Evolutionary conservation across 1,140 invertebrate species (phyloP), one percentile per base, ranked within the genome.

Genomic region (Dreissena rostriformis): DNA sequence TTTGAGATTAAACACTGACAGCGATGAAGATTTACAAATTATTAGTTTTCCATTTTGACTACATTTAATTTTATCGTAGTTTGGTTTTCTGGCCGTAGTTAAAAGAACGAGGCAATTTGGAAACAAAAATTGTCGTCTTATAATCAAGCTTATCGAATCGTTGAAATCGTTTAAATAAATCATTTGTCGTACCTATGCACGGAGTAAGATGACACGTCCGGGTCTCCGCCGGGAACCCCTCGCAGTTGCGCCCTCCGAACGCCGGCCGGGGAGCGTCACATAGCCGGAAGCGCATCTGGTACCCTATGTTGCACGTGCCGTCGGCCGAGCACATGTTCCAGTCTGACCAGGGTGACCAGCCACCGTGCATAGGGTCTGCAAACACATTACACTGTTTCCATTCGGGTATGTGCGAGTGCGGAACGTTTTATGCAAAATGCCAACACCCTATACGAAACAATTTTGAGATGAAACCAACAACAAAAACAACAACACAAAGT

Each of bases 221-320:
- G 14, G 82, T 77, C 51, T 71, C 66, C n/a, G 74, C 74, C 1
- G 73, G 17, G 26, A 57, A 84, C 2, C 82, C 82, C 49, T 65
- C 66, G 61, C 82, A 84, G 12, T 61, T 78, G 15, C 29, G 63
- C n/a, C 82, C 74, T 1, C 82, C 82, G 29, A 57, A 77, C 11
- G 29, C 22, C 7, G 82, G 82, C 51, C 51, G 39, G 15, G 82
- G 82, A 53, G 49, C 77, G 52, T 84, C 74, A 29, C 82, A 84
- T 17, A 84, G 19, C 53, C 82, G 65, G 53, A 84, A 84, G 51
- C 74, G 72, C 74, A 84, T 77, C 67, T 78, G 82, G 74, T 77
- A 78, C 19, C 82, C 82, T 7, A 78, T 53, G 17, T 26, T 78
- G 55, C 82, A 84, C 2, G 73, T 52, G 14, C 55, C 80, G 24